Base-by-base conservation (phyloP, 2,888 invertebrate genomes). In the Piscicola geometra region DNA sequence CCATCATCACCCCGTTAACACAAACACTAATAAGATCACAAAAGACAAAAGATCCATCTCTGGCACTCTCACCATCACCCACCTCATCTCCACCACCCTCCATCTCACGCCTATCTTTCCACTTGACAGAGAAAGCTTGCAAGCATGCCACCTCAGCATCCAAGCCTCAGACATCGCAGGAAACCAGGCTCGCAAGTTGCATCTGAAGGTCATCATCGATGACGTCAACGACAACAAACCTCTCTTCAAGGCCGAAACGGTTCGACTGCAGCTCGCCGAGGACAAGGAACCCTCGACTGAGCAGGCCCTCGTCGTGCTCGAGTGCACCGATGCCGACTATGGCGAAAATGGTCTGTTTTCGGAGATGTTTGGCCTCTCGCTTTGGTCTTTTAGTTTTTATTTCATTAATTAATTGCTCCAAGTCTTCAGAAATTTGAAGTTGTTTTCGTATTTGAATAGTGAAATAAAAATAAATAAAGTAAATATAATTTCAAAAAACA, bases 141-240 rank as follows among this genome's bases (percentile, higher is more conserved):
- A 56, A 5, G 12, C 35, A 1, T 73, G 73, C 64, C 36, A n/a
- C 35, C 18, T 73, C n/a, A 56, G n/a, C 33, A 35, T 73, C 64
- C 35, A 30, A 5, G 35, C 73, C 1, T 56, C 32, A 3, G 73
- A 64, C 32, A 25, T n/a, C 25, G 73, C 33, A 25, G 73, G 64
- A 21, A 73, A 73, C 28, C 25, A 0, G 12, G 60, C 35, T 21
- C 56, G 64, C 33, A 18, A 18, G 2, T n/a, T 73, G 9, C 2
- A 28, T 21, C 9, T 73, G 3, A n/a, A 30, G 18, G 64, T 73
- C 25, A 33, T 32, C 35, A 32, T 73, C 33, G 60, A 33, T 28
- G 73, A 73, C 64, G 33, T 60, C 28, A 64, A 73, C n/a, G 73
- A 73, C 64, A 73, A 73, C 73, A 60, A 41, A 64, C 73, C 73